Evolutionary conservation across 2,888 invertebrate genomes (phyloP), one percentile per base, ranked within the genome.

Genomic region (Osmoderma eremita): DNA sequence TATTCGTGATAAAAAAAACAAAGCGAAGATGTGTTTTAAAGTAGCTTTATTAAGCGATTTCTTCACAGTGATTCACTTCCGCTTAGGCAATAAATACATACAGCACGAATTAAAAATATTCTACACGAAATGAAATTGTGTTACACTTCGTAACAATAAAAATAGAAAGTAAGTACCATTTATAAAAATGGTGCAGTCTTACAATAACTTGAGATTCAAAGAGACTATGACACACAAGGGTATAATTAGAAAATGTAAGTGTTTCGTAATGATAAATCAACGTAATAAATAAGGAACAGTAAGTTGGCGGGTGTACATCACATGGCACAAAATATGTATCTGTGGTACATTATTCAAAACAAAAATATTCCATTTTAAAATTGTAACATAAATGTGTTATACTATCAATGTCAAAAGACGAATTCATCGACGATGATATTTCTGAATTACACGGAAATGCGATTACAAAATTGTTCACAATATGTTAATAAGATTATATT

Each of bases 151-250:
- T 30, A 61, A 42, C n/a, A 30, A 45, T 61, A 61, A 30, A 58
- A 30, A 61, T 41, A 61, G 42, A 45, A 36, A 49, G 24, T 69
- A 58, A 67, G 66, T 70, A 70, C 69, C 64, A 67, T 72, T 68
- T 67, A 13, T 72, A 67, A 63, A 67, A 67, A 70, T 68, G 68
- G 67, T 70, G 69, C 72, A 72, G 72, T 72, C 72, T 72, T 70
- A 70, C 63, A 67, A 66, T 65, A 68, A 70, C 65, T 64, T 63
- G 42, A 63, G 58, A 61, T 61, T 61, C 58, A 45, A 41, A 42
- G 45, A 41, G 22, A 30, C 15, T 45, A 30, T 39, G 38, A 53
- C 38, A 53, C 24, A 30, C 13, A 48, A 12, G 10, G n/a, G 18
- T 20, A 48, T 20, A 18, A 18, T 42, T 42, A 42, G 17, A 20